phyloP scores from a whole-genome alignment of 2,888 invertebrate genomes.

The Thysanoteuthis rhombus region DNA sequence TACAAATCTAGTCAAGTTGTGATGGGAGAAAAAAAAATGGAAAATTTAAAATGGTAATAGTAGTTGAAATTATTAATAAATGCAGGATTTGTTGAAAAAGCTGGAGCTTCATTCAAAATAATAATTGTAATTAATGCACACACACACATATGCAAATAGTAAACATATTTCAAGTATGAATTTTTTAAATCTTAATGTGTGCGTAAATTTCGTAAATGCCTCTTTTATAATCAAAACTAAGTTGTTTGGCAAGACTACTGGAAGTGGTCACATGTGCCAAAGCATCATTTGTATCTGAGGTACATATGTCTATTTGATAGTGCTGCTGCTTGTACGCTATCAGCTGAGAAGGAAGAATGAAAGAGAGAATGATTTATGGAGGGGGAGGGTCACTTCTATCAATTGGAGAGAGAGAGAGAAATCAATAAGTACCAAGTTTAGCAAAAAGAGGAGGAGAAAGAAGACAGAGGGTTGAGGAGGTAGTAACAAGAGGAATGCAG shows the following conservation, averaged over 20 bases:
- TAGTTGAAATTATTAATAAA: too few species aligned
- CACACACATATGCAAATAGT: too few species aligned
- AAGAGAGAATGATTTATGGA: neutral
- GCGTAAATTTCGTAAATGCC: neutral
- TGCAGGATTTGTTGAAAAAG: too few species aligned
- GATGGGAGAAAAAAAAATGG: too few species aligned
- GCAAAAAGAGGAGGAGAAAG: neutral
- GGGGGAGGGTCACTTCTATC: neutral
- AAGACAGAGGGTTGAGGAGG: neutral
- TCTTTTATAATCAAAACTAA: neutral
- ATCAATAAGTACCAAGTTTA: slow-evolving; percentile 12
- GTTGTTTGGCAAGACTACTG: neutral
- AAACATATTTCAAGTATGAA: too few species aligned
- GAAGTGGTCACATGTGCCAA: neutral
- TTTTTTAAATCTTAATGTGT: neutral
- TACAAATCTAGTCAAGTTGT: too few species aligned
- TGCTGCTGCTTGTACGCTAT: neutral
- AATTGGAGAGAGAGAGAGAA: neutral
- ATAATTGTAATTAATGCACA: too few species aligned
- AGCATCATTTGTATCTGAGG: neutral
- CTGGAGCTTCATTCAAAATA: too few species aligned
- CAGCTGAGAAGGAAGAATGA: neutral
- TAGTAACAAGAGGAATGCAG: neutral
- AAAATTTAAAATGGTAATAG: too few species aligned
- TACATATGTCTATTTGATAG: neutral